phyloP scores from a whole-genome alignment of 2,797 vertebrate genomes.

The Pelobates cultripes region DNA sequence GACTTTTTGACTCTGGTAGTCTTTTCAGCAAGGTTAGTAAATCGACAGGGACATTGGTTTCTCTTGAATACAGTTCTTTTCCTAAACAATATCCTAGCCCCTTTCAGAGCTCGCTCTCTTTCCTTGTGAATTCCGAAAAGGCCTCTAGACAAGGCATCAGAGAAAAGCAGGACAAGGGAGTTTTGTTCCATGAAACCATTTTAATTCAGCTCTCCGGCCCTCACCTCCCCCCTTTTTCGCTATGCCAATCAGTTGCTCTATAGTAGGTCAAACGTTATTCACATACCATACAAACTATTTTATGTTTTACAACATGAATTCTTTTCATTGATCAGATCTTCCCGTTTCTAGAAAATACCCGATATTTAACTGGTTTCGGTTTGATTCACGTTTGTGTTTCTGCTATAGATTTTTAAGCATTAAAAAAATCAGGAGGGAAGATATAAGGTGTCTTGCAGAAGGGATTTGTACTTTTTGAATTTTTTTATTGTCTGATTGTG shows the following conservation, averaged over 20 bases:
- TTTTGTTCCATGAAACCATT: constrained; percentile 61
- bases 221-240: constrained; percentile 53
- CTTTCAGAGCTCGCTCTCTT: constrained; percentile 61
- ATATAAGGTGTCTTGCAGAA: no score
- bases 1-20: constrained; percentile 82
- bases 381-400: no score
- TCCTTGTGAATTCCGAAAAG: constrained; percentile 64
- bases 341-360: background rate
- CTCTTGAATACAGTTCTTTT: constrained; percentile 62
- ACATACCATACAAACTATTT: constrained; percentile 64
- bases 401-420: no score
- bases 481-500: no score
- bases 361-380: background rate
- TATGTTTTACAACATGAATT: background rate
- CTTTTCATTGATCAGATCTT: constrained; percentile 1
- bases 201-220: constrained; percentile 55
- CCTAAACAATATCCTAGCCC: constrained; percentile 63
- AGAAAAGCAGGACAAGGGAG: constrained; percentile 63
- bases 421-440: no score
- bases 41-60: constrained; percentile 64
- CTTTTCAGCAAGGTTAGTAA: constrained; percentile 70
- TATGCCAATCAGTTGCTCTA: constrained; percentile 70
- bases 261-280: constrained; percentile 73
- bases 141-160: constrained; percentile 64
- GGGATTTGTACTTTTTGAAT: no score